Evolutionary conservation across 1,140 invertebrate species (phyloP).

Genomic region (Bathynomus jamesi): DNA sequence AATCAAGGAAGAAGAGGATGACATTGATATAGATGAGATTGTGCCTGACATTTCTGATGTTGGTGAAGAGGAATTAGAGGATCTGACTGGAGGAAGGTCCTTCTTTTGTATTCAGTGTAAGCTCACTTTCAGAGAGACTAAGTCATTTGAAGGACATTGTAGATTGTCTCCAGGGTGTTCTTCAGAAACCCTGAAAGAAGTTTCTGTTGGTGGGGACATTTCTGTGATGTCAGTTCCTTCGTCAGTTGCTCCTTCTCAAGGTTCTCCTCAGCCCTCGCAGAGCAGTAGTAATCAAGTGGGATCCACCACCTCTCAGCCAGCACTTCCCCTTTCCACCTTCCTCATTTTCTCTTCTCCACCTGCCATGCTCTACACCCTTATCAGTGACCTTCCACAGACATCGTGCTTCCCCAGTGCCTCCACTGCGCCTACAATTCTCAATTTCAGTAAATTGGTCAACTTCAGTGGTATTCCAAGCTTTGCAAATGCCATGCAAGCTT

Average conservation of each 20-base stretch:
- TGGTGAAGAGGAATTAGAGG: constrained; percentile 27
- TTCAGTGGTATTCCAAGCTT: neutral
- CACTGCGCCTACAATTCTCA: constrained; percentile 14
- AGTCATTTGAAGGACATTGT: constrained; percentile 32
- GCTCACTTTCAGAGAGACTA: constrained; percentile 32
- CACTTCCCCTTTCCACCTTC: constrained; percentile 27
- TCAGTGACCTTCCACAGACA: constrained; percentile 29
- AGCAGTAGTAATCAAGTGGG: constrained; percentile 5
- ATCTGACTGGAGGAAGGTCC: constrained; percentile 25
- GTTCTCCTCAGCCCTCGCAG: constrained; percentile 29
- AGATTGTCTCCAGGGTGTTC: constrained; percentile 30
- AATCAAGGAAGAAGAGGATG: constrained; percentile 30
- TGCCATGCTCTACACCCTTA: constrained; percentile 20
- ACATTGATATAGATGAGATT: constrained; percentile 27
- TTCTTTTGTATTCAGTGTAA: constrained; percentile 36
- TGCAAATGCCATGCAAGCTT: neutral
- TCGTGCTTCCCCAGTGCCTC: constrained; percentile 18
- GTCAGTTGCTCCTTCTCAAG: constrained; percentile 28
- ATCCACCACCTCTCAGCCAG: constrained; percentile 23
- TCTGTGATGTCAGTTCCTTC: constrained; percentile 28
- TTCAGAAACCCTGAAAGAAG: constrained; percentile 27
- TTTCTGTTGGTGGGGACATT: constrained; percentile 25
- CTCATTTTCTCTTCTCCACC: constrained; percentile 27
- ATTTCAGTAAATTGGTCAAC: neutral
- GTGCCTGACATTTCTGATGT: constrained; percentile 19